Conservation (phyloP, 2,797 vertebrate species). For the Falco naumanni region DNA sequence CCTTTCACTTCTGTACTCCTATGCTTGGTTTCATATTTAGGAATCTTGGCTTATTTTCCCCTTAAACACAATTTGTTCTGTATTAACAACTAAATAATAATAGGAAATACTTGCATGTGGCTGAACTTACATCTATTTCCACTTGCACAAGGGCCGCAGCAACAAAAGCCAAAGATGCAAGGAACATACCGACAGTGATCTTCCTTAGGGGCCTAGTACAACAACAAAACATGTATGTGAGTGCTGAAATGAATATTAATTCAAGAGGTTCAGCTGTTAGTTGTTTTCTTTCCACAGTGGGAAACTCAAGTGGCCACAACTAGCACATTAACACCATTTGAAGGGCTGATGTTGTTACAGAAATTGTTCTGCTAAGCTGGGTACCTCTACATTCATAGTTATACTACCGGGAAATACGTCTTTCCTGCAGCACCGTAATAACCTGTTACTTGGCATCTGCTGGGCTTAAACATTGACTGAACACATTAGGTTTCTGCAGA, state of each 20-base stretch:
- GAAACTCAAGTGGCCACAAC: background rate
- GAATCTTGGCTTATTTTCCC: background rate
- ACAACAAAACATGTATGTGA: background rate
- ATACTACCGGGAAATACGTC: background rate
- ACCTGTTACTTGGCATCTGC: background rate
- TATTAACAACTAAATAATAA: background rate
- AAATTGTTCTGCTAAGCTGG: background rate
- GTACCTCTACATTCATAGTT: background rate
- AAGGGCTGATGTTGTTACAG: background rate
- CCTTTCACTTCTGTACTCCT: background rate
- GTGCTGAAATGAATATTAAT: background rate
- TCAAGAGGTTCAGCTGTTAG: background rate
- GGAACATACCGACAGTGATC: constrained; percentile 95
- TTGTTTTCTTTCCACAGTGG: background rate
- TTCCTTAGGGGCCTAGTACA: constrained; percentile 86
- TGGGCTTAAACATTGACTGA: background rate
- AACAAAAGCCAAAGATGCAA: constrained; percentile 90
- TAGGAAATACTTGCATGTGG: background rate
- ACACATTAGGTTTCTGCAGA: background rate
- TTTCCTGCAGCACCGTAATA: background rate
- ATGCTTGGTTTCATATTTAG: background rate
- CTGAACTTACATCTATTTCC: constrained; percentile 91
- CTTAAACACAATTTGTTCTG: background rate
- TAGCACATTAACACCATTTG: background rate
- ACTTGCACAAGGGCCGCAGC: constrained; percentile 88